Conservation (phyloP, 1,140 invertebrate species). For the Acromyrmex heyeri region DNA sequence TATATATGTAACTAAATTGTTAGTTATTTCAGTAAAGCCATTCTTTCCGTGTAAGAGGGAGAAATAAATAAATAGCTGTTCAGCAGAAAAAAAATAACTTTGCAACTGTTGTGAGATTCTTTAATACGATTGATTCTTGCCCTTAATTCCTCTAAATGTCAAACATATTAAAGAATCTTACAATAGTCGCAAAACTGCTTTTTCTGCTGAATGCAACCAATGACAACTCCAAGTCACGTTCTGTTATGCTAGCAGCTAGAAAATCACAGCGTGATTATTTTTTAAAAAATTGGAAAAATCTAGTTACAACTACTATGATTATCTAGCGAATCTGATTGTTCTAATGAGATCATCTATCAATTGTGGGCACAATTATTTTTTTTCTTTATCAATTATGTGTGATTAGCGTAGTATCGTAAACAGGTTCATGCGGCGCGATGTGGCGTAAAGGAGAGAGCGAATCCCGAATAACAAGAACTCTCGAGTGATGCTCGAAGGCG, state of each 20-base stretch:
- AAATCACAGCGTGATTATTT: neutral
- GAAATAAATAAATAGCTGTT: no score
- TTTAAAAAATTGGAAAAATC: neutral
- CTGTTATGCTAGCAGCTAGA: neutral
- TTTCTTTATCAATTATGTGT: neutral
- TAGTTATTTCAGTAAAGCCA: no score
- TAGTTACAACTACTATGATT: neutral
- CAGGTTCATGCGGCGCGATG: neutral
- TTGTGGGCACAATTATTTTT: neutral
- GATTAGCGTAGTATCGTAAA: conserved; percentile 9
- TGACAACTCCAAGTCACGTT: neutral
- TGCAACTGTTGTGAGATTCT: no score
- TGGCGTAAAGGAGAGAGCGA: neutral
- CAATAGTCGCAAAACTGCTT: no score
- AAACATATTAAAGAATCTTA: neutral
- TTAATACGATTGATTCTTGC: no score
- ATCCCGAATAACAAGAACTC: conserved; percentile 49
- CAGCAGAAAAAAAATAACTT: no score
- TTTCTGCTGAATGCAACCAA: neutral
- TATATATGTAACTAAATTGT: no score
- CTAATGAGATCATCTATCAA: neutral
- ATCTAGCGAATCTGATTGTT: neutral
- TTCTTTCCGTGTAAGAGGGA: no score
- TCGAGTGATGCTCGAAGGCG: conserved; percentile 66
- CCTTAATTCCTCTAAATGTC: no score